Base-by-base conservation (phyloP, 2,113 vertebrate species). In the Platichthys stellatus region DNA sequence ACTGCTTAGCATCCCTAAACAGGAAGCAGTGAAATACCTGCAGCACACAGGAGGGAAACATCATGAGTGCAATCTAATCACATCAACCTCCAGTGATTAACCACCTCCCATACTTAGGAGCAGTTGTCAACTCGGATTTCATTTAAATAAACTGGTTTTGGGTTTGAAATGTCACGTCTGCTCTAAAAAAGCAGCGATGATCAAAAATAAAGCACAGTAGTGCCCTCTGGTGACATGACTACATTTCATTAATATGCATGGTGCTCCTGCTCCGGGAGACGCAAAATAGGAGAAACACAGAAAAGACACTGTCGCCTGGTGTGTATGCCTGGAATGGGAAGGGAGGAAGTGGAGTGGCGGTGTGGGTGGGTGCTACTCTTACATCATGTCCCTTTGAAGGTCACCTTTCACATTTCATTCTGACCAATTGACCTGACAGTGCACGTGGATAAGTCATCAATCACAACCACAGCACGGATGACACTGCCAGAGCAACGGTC, bases 161-260 rank as follows among this genome's bases (percentile, higher is more conserved):
- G 31, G 7, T 65, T 68, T 68, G 64, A 58, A 75, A 78, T 78
- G 74, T 85, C 76, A 83, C 12, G 58, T 83, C 68, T 59, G n/a
- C 47, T 65, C 56, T 83, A 70, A 83, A 17, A 43, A 87, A 78
- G 71, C 68, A 68, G 54, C 11, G 75, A 74, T 72, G 72, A 90
- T 92, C 80, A 88, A 90, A 90, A 91, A 82, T 83, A 82, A 90
- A 89, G 92, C 90, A 91, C 89, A 88, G 87, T 83, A 86, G 92
- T 92, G 91, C 94, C 93, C 91, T 92, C 91, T 91, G 90, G 92
- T 94, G 93, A 91, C 90, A 88, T 83, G 78, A 92, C 69, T 86
- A 84, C 63, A 79, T 78, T 87, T 78, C 84, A 90, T 86, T 85
- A 83, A 90, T 85, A 91, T 87, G 87, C 88, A 86, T 61, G 38